These are phyloP conservation scores for Drosophila azteca DNA, from an alignment of 1,140 invertebrate species.

Conservation along the genomic window DNA sequence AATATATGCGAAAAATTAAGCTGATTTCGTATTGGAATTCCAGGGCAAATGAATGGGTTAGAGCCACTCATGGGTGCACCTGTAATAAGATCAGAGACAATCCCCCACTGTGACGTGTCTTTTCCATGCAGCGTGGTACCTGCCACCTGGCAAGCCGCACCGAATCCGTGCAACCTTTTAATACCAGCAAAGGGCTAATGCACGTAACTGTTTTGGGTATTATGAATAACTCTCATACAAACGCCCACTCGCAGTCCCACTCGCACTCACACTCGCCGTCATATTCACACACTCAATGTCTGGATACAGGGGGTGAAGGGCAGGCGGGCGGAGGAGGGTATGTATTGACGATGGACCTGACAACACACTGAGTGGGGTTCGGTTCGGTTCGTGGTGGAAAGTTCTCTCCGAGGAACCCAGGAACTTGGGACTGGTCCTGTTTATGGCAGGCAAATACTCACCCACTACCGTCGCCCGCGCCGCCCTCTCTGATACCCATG, in stretches of 20 bases:
- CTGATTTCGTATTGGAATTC: conserved; percentile 46
- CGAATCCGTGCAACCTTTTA: conserved; percentile 12
- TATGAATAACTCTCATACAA: neutral
- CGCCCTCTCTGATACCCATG: conserved; percentile 4
- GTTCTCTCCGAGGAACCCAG: too few species aligned
- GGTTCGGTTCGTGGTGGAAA: too few species aligned
- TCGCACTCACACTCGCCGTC: neutral
- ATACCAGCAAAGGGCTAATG: conserved; percentile 15
- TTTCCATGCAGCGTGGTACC: neutral
- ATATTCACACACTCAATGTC: neutral
- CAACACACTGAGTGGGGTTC: neutral
- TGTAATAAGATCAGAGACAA: neutral
- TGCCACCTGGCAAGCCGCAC: neutral
- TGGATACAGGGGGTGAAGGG: too few species aligned
- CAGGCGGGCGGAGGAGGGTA: too few species aligned
- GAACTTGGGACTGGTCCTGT: conserved; percentile 34
- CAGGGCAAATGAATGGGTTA: neutral
- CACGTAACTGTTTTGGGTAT: conserved; percentile 4
- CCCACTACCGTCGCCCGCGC: neutral
- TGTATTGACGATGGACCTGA: too few species aligned
- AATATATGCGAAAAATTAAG: conserved; percentile 42
- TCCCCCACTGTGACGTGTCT: neutral
- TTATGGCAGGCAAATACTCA: conserved; percentile 42
- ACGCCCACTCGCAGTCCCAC: neutral
- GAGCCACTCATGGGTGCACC: neutral